Conservation (phyloP, 1,140 invertebrate species). For the Drosophila tropicalis region DNA sequence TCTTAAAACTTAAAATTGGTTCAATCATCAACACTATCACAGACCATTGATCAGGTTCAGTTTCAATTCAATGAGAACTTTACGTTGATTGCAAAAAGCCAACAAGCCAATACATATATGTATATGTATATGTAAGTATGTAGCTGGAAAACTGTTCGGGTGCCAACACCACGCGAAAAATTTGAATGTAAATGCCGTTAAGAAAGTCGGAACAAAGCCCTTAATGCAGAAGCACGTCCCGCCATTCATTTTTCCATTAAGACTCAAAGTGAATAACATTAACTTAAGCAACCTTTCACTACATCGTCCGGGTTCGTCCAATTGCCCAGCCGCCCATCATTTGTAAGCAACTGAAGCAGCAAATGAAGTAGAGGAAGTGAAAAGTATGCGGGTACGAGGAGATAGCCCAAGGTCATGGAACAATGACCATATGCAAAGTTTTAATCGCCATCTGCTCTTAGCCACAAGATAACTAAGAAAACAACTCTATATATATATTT, state of each 20-base stretch:
- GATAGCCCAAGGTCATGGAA: neutral
- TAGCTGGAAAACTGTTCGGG: neutral
- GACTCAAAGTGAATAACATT: constrained; percentile 55
- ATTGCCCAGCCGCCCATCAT: neutral
- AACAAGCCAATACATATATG: neutral
- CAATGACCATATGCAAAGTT: constrained; percentile 21
- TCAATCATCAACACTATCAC: neutral
- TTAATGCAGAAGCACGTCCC: constrained; percentile 54
- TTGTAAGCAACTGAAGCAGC: neutral
- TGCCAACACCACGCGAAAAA: constrained; percentile 32
- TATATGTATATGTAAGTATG: neutral
- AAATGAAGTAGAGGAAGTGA: neutral
- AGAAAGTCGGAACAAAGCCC: constrained; percentile 46
- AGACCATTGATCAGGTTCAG: neutral
- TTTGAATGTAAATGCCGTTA: constrained; percentile 53
- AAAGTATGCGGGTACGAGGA: neutral
- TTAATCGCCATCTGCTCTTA: constrained; percentile 7
- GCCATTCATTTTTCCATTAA: constrained; percentile 55
- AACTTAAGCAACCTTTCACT: constrained; percentile 50
- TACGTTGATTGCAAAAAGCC: constrained; percentile 21
- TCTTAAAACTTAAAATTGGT: neutral
- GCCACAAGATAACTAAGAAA: neutral
- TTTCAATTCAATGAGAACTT: constrained; percentile 5
- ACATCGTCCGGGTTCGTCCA: neutral
- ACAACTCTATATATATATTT: constrained; percentile 4